Base-by-base conservation (phyloP, 2,113 vertebrate species). In the Sturnira hondurensis region DNA sequence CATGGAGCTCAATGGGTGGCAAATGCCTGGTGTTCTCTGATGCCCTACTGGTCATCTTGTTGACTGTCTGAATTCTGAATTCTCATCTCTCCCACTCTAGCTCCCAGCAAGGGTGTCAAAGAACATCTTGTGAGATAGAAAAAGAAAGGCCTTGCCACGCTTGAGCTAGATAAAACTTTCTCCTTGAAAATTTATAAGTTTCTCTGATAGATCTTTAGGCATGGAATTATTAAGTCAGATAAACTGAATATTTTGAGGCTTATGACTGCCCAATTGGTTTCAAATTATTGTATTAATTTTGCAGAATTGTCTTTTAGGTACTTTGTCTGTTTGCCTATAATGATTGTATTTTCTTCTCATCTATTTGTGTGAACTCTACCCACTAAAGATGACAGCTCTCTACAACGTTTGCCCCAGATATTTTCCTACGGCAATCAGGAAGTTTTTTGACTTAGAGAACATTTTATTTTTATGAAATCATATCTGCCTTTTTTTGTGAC, bases 221-320 rank as follows among this genome's bases (percentile, higher is more conserved):
- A 31, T 76, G 41, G 31, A 83, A 80, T 71, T 38, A 82, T 61
- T 61, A 67, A 47, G 81, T 52, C n/a, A 95, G 73, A 56, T 80
- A 70, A 96, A 95, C 12, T 16, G 19, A 95, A 7, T 24, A 76
- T 68, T 63, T 96, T 52, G 33, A 89, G 58, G 65, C 73, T 76
- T 93, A 2, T 91, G 26, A 91, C 33, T 93, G 9, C 4, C 31
- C 65, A 52, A 47, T 68, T 82, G 43, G 36, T 89, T 89, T 84
- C 43, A 70, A 90, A 45, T 17, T 56, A 78, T 16, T 76, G 26
- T 67, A 31, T 89, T 12, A 70, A 26, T 70, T 76, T 89, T 22
- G 15, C 26, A 91, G 58, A 70, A 89, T 54, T 80, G 3, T 36
- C 67, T 70, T 74, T 93, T 71, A 70, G 65, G 31, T 63, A 31